These are phyloP conservation scores for Adelges cooleyi DNA, from an alignment of 1,140 invertebrate species.

Conservation along the genomic window DNA sequence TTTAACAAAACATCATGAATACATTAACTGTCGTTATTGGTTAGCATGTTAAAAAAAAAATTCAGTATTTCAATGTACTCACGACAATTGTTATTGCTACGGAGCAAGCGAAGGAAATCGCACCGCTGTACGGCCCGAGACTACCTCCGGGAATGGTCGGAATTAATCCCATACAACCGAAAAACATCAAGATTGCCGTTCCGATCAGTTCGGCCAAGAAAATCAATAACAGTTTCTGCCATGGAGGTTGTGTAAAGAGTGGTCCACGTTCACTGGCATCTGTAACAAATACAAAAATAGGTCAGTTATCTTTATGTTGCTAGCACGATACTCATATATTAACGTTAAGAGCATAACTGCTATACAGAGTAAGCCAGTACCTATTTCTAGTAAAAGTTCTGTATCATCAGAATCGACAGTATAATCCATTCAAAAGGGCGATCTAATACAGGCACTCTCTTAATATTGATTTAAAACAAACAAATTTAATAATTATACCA, in stretches of 20 bases:
- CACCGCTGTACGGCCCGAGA: slow-evolving; percentile 25
- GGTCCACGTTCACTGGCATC: neutral
- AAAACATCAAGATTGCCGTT: slow-evolving; percentile 33
- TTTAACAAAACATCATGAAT: slow-evolving; percentile 30
- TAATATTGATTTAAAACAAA: too few species aligned
- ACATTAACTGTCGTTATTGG: too few species aligned
- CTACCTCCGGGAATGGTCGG: neutral
- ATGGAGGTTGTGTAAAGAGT: neutral
- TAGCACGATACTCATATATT: too few species aligned
- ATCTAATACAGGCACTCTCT: too few species aligned
- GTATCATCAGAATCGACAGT: neutral
- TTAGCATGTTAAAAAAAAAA: neutral
- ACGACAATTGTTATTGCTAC: slow-evolving; percentile 32
- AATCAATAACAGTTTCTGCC: slow-evolving; percentile 29
- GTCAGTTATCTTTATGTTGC: too few species aligned
- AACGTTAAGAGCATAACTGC: too few species aligned
- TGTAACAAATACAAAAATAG: too few species aligned
- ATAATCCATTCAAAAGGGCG: slow-evolving; percentile 8
- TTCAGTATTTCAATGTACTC: neutral
- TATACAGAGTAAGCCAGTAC: too few species aligned
- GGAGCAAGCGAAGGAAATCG: slow-evolving; percentile 32
- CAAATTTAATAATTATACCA: too few species aligned
- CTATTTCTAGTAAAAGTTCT: neutral
- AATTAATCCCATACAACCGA: slow-evolving; percentile 34
- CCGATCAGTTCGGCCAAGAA: slow-evolving; percentile 34